phyloP scores from a whole-genome alignment of 1,140 invertebrate species.

The Proctacanthus coquilletti region DNA sequence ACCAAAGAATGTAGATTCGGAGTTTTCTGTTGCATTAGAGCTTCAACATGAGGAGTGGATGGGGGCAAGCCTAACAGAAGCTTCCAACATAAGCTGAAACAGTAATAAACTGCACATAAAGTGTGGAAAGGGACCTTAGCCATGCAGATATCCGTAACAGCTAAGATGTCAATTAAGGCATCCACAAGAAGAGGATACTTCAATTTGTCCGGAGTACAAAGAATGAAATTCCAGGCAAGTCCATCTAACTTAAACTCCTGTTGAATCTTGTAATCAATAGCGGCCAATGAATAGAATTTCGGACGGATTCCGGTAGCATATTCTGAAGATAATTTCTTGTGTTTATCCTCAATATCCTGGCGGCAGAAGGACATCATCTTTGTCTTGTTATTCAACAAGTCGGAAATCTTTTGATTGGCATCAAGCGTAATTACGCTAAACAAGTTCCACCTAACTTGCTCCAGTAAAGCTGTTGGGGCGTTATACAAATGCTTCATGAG shows the following conservation, averaged over 20 bases:
- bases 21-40: slow-evolving; percentile 39
- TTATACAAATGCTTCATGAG: slow-evolving; percentile 91
- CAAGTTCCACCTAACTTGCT: slow-evolving; percentile 46
- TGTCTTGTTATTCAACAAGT: slow-evolving; percentile 21
- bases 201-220: slow-evolving; percentile 77
- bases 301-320: slow-evolving; percentile 22
- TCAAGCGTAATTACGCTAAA: slow-evolving; percentile 27
- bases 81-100: slow-evolving; percentile 47
- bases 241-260: slow-evolving; percentile 83
- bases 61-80: slow-evolving; percentile 69
- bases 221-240: slow-evolving; percentile 82
- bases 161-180: slow-evolving; percentile 63
- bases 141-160: slow-evolving; percentile 47
- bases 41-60: slow-evolving; percentile 71
- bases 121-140: slow-evolving; percentile 46
- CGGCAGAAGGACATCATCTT: slow-evolving; percentile 24
- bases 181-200: slow-evolving; percentile 78
- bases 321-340: slow-evolving; percentile 39
- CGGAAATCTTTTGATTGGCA: slow-evolving; percentile 19
- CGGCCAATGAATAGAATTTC: slow-evolving; percentile 25
- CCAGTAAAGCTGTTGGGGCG: slow-evolving; percentile 54
- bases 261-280: slow-evolving; percentile 24
- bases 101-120: slow-evolving; percentile 76
- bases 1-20: slow-evolving; percentile 37
- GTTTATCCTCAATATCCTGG: slow-evolving; percentile 65